Base-by-base conservation (phyloP, 2,888 invertebrate species). In the Eumerus sabulonum region DNA sequence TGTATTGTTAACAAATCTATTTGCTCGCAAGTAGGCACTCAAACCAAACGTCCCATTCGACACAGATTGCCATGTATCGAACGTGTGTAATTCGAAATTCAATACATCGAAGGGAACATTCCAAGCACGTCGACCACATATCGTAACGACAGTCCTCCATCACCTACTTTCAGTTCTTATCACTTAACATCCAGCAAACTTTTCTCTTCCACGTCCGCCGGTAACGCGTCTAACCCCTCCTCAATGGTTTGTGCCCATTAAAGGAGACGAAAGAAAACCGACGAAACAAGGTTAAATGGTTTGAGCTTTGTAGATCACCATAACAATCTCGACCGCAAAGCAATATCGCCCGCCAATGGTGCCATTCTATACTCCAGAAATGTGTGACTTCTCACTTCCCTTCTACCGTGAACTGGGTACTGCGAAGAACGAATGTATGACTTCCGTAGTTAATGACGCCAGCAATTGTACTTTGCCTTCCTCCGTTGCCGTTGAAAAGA, bases 251-350 rank as follows among this genome's bases (percentile, higher is more conserved):
- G 27, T 27, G 2, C 27, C 27, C 27, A 27, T 27, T 27, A 27
- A 27, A 27, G 27, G 27, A 27, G 7, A 27, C 2, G 7, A 27
- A 27, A 27, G 7, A 27, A 27, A 27, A 27, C 3, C 27, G 7
- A 27, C 13, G 27, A 60, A 76, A 71, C 76, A 72, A 72, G 74
- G 76, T 77, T 77, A 66, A 67, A 53, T 38, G 40, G 50, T 60
- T 71, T 18, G 51, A 76, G 60, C 66, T 76, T 76, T 66, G 42
- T 56, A 66, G 60, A 76, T 70, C 64, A 62, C 40, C 60, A 64
- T 57, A 27, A 27, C 56, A 13, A 66, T 53, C 54, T 53, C 36
- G 4, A 76, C 64, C 66, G 57, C 67, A 72, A 72, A 67, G 44
- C 67, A 77, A 72, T 77, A 72, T 77, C 62, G 72, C 19, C 62